These are phyloP conservation scores for Drosophila acutilabella DNA, from an alignment of 2,888 invertebrate species.

Conservation along the genomic window DNA sequence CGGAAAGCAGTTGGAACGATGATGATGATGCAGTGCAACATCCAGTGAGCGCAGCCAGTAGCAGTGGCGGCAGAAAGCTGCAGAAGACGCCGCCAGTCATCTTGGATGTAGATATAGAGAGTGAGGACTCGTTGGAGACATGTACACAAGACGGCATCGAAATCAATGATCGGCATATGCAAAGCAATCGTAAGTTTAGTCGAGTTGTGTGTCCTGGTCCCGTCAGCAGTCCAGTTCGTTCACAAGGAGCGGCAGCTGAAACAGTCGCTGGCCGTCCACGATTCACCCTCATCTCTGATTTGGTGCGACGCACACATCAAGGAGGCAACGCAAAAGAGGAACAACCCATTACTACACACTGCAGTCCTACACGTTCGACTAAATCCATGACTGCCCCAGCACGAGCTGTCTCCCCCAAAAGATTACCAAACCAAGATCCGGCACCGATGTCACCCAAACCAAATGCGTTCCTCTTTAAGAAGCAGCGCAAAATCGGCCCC, in stretches of 20 bases:
- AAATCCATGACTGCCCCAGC: neutral
- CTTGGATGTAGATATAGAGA: slow-evolving; percentile 72
- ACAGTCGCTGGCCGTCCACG: slow-evolving; percentile 49
- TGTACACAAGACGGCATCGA: slow-evolving; percentile 54
- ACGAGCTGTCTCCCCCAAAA: neutral
- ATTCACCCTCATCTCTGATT: slow-evolving; percentile 80
- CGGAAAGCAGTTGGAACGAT: slow-evolving; percentile 36
- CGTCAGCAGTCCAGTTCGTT: slow-evolving; percentile 7
- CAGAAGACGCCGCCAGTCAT: slow-evolving; percentile 66
- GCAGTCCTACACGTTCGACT: slow-evolving; percentile 18
- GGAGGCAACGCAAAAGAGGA: neutral
- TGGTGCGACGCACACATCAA: slow-evolving; percentile 49
- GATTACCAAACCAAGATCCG: slow-evolving; percentile 5
- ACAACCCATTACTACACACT: neutral
- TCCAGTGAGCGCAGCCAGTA: neutral
- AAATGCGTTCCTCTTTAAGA: slow-evolving; percentile 23
- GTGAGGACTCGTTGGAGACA: slow-evolving; percentile 64
- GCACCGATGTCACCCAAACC: slow-evolving; percentile 5
- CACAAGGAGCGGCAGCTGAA: neutral
- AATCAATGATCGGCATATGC: slow-evolving; percentile 57
- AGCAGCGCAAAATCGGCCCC: slow-evolving; percentile 1
- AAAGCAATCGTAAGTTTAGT: slow-evolving; percentile 65
- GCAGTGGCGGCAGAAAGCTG: slow-evolving; percentile 14
- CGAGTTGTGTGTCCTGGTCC: slow-evolving; percentile 53
- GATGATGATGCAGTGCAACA: neutral